phyloP scores from a whole-genome alignment of 92 coral and sea anemone genomes.

The Palythoa caribaeorum region DNA sequence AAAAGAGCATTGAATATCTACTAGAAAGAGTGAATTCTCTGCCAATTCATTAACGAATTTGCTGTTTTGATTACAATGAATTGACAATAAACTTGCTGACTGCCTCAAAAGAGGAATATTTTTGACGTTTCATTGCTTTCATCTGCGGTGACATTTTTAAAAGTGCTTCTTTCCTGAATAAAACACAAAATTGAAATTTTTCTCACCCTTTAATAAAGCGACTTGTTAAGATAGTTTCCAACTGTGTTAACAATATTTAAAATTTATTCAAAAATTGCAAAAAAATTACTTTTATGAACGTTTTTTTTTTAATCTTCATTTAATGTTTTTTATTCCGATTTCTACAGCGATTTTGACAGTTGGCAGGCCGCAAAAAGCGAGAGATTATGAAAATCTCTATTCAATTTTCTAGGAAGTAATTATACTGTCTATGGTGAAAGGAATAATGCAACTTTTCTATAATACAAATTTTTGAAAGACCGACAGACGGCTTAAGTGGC shows the following conservation, averaged over 20 bases:
- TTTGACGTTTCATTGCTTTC: neutral
- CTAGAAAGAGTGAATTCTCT: neutral
- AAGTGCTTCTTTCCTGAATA: neutral
- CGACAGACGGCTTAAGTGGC: slow-evolving; percentile 10
- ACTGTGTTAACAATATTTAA: neutral
- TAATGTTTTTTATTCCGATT: neutral
- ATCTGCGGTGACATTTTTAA: neutral
- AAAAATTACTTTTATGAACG: neutral
- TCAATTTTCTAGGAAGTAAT: slow-evolving; percentile 29
- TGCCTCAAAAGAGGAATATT: neutral
- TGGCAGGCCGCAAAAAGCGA: neutral
- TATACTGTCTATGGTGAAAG: neutral
- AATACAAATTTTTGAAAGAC: neutral
- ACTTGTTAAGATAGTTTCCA: neutral
- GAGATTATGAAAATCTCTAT: slow-evolving; percentile 6
- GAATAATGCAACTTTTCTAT: no score
- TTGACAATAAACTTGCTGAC: no score
- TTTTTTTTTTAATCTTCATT: neutral
- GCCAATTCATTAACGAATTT: no score
- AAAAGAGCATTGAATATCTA: neutral
- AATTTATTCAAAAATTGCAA: neutral
- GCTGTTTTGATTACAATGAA: no score
- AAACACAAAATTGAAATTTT: neutral
- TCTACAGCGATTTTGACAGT: slow-evolving; percentile 25
- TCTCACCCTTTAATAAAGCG: neutral